Percentiles rank a stretch among this genome's conserved stretches.
phyloP scores from a whole-genome alignment of 2,113 vertebrate genomes.

The Saguinus midas region DNA sequence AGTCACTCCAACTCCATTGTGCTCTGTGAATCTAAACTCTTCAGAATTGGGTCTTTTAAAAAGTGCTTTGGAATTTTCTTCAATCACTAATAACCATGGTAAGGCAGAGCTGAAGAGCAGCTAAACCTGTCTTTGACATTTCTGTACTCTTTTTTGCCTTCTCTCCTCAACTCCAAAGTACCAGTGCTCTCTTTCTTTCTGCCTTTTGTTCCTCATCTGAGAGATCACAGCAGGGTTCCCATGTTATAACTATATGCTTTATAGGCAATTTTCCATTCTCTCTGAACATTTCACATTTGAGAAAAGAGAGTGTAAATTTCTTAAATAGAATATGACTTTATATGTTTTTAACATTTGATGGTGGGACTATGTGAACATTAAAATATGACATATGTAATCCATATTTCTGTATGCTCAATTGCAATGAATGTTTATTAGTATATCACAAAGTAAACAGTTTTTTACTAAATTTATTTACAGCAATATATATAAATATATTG shows the following conservation, averaged over 20 bases:
- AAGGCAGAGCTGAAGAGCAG: background rate
- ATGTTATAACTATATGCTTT: background rate
- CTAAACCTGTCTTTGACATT: background rate
- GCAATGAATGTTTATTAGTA: background rate
- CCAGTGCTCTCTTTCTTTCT: background rate
- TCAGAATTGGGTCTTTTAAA: background rate
- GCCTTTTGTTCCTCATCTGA: background rate
- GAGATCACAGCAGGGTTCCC: background rate
- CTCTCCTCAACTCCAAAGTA: background rate
- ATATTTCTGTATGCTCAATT: background rate
- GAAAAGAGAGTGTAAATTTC: background rate
- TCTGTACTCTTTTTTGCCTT: background rate
- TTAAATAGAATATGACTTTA: background rate
- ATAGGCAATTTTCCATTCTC: background rate
- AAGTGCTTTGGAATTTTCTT: slow-evolving; percentile 1
- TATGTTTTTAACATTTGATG: background rate
- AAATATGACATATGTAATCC: background rate
- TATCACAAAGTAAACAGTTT: background rate
- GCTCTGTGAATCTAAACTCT: slow-evolving; percentile 15
- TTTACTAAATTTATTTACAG: background rate
- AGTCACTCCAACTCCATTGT: background rate
- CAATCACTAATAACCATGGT: background rate
- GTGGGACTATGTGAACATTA: background rate
- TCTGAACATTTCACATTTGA: background rate
- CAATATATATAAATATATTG: slow-evolving; percentile 23